Percentiles rank a stretch among this genome's conserved stretches.
Evolutionary conservation across 2,113 vertebrate genomes (phyloP).

Genomic region (Pachyramphus minor): DNA sequence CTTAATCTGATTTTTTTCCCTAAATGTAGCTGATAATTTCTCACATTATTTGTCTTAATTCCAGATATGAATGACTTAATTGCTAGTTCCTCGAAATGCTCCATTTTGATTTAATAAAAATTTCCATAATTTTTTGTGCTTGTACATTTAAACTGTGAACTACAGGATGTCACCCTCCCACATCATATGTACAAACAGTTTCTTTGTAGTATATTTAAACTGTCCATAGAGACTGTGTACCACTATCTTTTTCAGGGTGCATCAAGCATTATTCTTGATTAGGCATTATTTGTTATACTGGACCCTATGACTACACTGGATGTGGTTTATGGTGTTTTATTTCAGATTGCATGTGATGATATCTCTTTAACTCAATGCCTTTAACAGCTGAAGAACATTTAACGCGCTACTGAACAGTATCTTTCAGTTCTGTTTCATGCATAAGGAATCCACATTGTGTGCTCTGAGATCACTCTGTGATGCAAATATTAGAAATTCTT

Average conservation of each 20-base stretch:
- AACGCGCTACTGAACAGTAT: not conserved
- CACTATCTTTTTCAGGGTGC: not conserved
- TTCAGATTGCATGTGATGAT: not conserved
- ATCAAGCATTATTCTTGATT: not conserved
- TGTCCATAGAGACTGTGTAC: accelerated
- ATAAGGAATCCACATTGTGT: not conserved
- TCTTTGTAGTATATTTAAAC: not conserved
- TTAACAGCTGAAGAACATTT: not conserved
- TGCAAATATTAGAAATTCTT: not conserved
- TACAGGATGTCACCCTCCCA: not conserved
- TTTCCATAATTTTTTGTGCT: not conserved
- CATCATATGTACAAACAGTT: not conserved
- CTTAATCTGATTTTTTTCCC: not conserved
- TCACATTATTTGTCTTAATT: not conserved
- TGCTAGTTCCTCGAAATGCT: not conserved
- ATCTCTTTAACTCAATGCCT: not conserved
- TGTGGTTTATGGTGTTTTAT: not conserved
- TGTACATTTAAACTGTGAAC: not conserved
- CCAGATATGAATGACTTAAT: not conserved
- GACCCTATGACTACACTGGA: not conserved
- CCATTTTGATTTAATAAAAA: not conserved
- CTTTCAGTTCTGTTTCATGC: not conserved
- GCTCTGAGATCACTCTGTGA: not conserved
- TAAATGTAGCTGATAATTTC: not conserved
- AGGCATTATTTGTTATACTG: not conserved